Conservation (phyloP, 1,140 invertebrate genomes). For the Micrasema longulum region DNA sequence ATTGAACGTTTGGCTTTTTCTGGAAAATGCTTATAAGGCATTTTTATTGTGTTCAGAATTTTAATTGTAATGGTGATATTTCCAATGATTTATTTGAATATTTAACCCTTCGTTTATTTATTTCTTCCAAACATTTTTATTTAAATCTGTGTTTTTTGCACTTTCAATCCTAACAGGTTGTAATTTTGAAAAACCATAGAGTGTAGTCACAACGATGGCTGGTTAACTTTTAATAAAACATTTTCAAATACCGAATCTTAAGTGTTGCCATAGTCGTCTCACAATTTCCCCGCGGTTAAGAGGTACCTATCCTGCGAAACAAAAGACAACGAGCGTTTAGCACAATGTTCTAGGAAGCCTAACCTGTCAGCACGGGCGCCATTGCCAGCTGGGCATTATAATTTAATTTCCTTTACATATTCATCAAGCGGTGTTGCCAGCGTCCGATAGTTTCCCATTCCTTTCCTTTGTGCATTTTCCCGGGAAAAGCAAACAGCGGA, state of each 20-base stretch:
- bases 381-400: slow-evolving; percentile 36
- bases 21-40: no score
- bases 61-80: no score
- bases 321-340: slow-evolving; percentile 17
- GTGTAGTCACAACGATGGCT: no score
- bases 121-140: no score
- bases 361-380: slow-evolving; percentile 1
- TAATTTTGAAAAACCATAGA: no score
- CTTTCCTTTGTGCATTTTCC: slow-evolving; percentile 19
- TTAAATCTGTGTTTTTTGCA: no score
- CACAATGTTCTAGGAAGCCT: slow-evolving; percentile 7
- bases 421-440: slow-evolving; percentile 38
- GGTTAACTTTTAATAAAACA: no score
- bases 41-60: no score
- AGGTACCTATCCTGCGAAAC: neutral
- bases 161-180: no score
- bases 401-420: slow-evolving; percentile 47
- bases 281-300: slow-evolving; percentile 7
- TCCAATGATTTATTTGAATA: no score
- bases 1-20: no score
- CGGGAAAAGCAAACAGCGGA: slow-evolving; percentile 35
- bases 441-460: slow-evolving; percentile 36
- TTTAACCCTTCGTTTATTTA: no score
- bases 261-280: slow-evolving; percentile 29
- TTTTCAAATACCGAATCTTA: slow-evolving; percentile 33